phyloP scores from a whole-genome alignment of 2,888 invertebrate genomes.

The Schizotus pectinicornis region DNA sequence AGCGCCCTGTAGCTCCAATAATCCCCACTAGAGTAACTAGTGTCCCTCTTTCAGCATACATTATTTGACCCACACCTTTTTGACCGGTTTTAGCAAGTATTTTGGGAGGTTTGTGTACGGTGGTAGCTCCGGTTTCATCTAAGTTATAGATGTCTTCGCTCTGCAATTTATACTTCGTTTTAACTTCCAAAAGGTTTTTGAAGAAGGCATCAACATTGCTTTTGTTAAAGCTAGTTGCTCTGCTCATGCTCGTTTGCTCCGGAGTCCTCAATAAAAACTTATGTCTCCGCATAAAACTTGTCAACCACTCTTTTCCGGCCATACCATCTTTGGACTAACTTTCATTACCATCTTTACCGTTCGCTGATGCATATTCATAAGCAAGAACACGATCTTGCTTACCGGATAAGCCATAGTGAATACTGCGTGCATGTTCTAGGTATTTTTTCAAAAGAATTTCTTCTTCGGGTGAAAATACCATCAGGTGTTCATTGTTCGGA shows the following conservation, averaged over 20 bases:
- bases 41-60: constrained; percentile 52
- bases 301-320: constrained; percentile 25
- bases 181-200: neutral
- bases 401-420: too few relatives aligned
- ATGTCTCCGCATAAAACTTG: constrained; percentile 18
- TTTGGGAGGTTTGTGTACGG: constrained; percentile 48
- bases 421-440: too few relatives aligned
- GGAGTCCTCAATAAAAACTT: constrained; percentile 15
- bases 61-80: constrained; percentile 50
- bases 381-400: too few relatives aligned
- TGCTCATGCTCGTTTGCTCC: constrained; percentile 16
- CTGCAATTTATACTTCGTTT: constrained; percentile 20
- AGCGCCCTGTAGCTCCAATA: constrained; percentile 50
- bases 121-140: constrained; percentile 52
- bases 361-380: too few relatives aligned
- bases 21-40: constrained; percentile 47
- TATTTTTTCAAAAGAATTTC: too few relatives aligned
- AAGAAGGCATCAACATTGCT: constrained; percentile 1
- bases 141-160: constrained; percentile 43
- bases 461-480: too few relatives aligned
- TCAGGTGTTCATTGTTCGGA: too few relatives aligned
- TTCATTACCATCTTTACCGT: too few relatives aligned
- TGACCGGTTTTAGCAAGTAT: constrained; percentile 48
- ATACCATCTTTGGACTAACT: too few relatives aligned
- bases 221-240: constrained; percentile 23